A percentile compares a stretch with the other conserved stretches of the same genome.
Conservation (phyloP, 2,113 vertebrate genomes). For the Salvelinus alpinus region DNA sequence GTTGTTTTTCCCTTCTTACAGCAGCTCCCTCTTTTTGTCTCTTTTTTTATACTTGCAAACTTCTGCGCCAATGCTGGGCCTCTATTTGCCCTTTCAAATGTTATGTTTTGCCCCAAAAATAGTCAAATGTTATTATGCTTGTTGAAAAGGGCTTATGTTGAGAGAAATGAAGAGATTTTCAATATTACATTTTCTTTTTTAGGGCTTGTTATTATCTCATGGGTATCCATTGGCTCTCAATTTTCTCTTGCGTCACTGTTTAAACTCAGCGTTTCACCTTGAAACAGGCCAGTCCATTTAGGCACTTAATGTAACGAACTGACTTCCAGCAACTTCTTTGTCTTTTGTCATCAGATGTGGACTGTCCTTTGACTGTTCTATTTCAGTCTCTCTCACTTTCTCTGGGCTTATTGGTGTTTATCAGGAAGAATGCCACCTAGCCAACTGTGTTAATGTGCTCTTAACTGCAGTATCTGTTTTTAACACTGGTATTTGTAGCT, state of each 20-base stretch:
- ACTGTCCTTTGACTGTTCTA: neutral
- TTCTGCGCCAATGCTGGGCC: neutral
- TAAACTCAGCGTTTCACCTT: conserved; percentile 1
- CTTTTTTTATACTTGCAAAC: neutral
- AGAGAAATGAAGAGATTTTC: neutral
- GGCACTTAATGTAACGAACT: neutral
- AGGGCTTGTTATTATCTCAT: neutral
- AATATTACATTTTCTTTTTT: neutral
- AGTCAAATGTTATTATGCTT: neutral
- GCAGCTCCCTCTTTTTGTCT: conserved; percentile 4
- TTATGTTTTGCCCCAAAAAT: neutral
- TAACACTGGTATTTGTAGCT: neutral
- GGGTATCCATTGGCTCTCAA: neutral
- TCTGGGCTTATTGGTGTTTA: neutral
- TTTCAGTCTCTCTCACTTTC: neutral
- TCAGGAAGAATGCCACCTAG: neutral
- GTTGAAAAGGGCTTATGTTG: neutral
- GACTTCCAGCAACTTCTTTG: neutral
- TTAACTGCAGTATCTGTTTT: neutral
- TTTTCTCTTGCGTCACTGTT: neutral
- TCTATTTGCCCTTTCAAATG: neutral
- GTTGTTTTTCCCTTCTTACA: neutral
- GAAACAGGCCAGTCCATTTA: conserved; percentile 15
- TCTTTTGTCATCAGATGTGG: neutral
- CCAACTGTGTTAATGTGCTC: neutral